Conservation (phyloP, 2,797 vertebrate genomes). For the Delichon dasypus region DNA sequence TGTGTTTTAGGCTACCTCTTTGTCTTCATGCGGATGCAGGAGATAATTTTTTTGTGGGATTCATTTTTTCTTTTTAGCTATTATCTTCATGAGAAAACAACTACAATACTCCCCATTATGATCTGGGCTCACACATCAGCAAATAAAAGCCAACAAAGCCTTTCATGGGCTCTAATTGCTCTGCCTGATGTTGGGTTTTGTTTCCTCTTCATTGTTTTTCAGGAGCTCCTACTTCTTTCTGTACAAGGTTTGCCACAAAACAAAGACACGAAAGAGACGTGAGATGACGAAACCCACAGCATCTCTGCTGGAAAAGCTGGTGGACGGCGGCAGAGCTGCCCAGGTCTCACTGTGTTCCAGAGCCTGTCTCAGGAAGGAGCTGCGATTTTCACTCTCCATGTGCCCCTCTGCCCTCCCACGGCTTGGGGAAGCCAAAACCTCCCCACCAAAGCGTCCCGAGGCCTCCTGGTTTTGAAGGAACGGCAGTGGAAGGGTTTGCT, state of each 20-base stretch:
- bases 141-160: neutral
- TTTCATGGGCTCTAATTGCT: constrained; percentile 3
- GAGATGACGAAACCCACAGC: neutral
- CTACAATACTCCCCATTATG: neutral
- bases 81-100: neutral
- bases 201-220: neutral
- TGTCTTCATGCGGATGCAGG: neutral
- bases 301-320: neutral
- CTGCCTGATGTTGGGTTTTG: neutral
- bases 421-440: neutral
- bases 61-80: neutral
- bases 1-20: neutral
- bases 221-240: neutral
- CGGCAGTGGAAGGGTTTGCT: neutral
- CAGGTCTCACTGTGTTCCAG: neutral
- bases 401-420: fast-evolving
- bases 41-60: neutral
- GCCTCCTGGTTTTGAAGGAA: neutral
- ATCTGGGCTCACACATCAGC: neutral
- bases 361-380: neutral
- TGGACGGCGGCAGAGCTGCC: neutral
- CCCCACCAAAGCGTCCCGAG: fast-evolving
- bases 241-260: neutral
- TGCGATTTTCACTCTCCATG: neutral
- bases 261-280: neutral